Percentiles rank a stretch among this genome's conserved stretches.
These are phyloP conservation scores for Patiria pectinifera DNA, from an alignment of 53 echinoderm and acorn worm species.

Conservation along the genomic window DNA sequence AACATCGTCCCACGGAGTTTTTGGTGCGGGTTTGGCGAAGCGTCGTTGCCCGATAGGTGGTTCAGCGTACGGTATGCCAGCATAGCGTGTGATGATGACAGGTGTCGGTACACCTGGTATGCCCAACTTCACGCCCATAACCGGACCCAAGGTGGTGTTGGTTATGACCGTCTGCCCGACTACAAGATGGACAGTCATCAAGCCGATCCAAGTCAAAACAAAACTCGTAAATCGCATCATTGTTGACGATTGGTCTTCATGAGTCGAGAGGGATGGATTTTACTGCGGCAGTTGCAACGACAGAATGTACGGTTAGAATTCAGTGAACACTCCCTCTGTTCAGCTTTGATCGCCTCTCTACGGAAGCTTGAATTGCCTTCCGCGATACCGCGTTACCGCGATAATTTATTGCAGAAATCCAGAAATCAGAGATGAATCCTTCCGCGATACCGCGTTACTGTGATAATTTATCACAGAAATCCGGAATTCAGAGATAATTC, in stretches of 20 bases:
- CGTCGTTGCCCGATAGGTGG: constrained; percentile 66
- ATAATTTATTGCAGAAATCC: no score
- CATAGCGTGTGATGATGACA: constrained; percentile 7
- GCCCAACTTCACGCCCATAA: constrained; percentile 19
- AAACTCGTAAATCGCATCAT: not conserved
- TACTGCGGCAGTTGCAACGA: no score
- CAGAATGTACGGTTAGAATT: no score
- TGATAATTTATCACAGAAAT: no score
- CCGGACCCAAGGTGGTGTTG: constrained; percentile 30
- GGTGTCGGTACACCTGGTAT: not conserved
- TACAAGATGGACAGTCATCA: not conserved
- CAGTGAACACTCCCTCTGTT: no score
- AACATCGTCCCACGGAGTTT: constrained; percentile 58
- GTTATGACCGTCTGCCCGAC: constrained; percentile 28
- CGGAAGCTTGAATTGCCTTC: no score
- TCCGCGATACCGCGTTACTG: no score
- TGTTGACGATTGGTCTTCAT: not conserved
- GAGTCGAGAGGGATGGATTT: not conserved
- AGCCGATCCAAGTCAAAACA: not conserved
- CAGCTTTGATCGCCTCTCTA: no score
- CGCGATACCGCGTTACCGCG: no score
- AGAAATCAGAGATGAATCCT: no score
- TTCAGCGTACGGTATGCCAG: constrained; percentile 70
- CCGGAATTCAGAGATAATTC: no score
- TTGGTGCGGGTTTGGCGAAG: constrained; percentile 67